A percentile compares a stretch with the other conserved stretches of the same genome.
phyloP scores from a whole-genome alignment of 2,113 vertebrate genomes.

The Albula glossodonta region DNA sequence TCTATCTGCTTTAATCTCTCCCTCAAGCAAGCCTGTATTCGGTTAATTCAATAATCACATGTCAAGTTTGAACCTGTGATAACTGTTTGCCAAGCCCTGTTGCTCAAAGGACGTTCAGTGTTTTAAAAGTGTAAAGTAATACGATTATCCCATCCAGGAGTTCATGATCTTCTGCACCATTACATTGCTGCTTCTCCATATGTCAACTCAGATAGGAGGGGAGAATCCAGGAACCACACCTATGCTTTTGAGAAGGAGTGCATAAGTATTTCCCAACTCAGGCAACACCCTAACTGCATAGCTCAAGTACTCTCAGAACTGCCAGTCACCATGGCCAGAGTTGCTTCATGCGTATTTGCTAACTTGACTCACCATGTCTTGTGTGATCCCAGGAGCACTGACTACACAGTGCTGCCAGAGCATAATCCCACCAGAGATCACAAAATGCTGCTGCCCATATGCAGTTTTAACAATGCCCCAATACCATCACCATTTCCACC shows the following conservation, averaged over 20 bases:
- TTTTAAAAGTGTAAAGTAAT: background rate
- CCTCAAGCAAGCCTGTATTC: background rate
- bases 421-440: background rate
- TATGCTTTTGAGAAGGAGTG: conserved; percentile 26
- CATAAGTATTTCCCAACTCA: conserved; percentile 9
- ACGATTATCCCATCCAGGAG: background rate
- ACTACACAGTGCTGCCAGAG: background rate
- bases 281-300: conserved; percentile 22
- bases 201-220: conserved; percentile 7
- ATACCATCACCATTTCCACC: background rate
- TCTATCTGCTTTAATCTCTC: background rate
- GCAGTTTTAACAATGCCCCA: background rate
- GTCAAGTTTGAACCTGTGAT: background rate
- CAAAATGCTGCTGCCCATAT: background rate
- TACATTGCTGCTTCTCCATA: background rate
- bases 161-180: background rate
- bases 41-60: background rate
- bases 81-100: background rate
- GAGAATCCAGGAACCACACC: background rate
- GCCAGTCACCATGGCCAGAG: background rate
- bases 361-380: background rate
- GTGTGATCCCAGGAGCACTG: background rate
- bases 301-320: background rate
- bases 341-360: conserved; percentile 2
- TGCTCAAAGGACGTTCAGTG: background rate